Base-by-base conservation (phyloP, 2,888 invertebrate species). In the Acleris cristana region DNA sequence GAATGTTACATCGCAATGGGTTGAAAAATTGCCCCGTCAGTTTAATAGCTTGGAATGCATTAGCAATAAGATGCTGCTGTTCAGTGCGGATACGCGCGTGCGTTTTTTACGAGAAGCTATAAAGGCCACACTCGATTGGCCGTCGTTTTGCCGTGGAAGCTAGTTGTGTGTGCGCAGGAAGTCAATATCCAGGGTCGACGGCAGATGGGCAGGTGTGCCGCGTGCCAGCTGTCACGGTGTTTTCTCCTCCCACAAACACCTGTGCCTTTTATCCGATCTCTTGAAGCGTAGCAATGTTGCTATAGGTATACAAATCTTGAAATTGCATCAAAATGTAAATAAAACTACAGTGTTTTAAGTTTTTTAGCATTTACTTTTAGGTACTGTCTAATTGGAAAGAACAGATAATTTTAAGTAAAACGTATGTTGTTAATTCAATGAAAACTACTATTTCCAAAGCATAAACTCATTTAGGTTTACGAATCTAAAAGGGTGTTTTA, bases 141-240 rank as follows among this genome's bases (percentile, higher is more conserved):
- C 7, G 53, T 45, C 10, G 23, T 34, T 57, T 55, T 23, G 51
- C 34, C 61, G 48, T 40, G 16, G 23, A 21, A 65, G 58, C 44
- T 59, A 62, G 67, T 63, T 58, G 72, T 73, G 71, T 74, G 70
- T 66, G 59, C 62, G 64, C 56, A 72, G 57, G 65, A 69, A 64
- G 52, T 68, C 60, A 53, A 54, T 55, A 52, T 52, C 71, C 69
- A 58, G 69, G 69, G 71, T 68, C 71, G 70, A 61, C 65, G 76
- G 79, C 85, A 84, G 82, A 83, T 80, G 82, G 77, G 81, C 88
- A 88, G 87, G 86, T 87, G 88, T 69, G 64, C 74, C 82, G 79
- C 78, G 78, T 80, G 81, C 84, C 84, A 85, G 82, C 85, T 86
- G 87, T 80, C 84, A 75, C 66, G 64, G 64, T 67, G 73, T 74